phyloP scores from a whole-genome alignment of 2,113 vertebrate genomes.

The Abramis brama region DNA sequence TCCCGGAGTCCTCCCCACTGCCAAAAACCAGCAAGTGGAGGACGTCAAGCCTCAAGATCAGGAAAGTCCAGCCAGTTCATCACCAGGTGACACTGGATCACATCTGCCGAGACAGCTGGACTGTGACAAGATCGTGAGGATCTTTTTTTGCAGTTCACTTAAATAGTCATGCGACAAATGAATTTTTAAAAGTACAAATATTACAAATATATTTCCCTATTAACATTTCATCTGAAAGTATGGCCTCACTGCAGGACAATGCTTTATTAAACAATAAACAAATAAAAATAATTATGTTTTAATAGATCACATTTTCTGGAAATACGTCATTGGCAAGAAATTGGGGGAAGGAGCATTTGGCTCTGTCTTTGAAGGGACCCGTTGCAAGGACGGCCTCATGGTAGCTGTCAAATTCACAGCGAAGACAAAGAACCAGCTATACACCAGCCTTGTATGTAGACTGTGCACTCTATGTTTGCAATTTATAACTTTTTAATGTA shows the following conservation, averaged over 20 bases:
- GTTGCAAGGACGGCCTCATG: not conserved
- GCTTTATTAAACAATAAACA: not conserved
- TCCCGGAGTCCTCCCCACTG: not conserved
- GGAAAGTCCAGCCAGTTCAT: not conserved
- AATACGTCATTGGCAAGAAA: not conserved
- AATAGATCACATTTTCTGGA: too few species aligned
- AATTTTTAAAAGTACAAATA: not conserved
- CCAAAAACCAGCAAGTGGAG: not conserved
- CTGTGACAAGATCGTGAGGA: not conserved
- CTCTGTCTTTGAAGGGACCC: not conserved
- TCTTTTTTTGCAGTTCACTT: not conserved
- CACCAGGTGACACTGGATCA: not conserved
- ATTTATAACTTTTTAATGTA: not conserved
- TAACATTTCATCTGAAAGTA: not conserved
- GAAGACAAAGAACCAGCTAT: not conserved
- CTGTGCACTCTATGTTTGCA: not conserved
- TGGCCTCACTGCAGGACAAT: not conserved
- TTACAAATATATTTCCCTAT: not conserved
- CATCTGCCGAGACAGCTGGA: not conserved
- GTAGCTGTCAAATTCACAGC: not conserved
- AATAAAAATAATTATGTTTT: not conserved
- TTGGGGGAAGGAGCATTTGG: not conserved
- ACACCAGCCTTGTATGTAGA: not conserved
- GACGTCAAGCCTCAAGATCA: not conserved
- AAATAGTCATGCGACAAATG: not conserved